Evolutionary conservation across 2,797 vertebrate species (phyloP), one percentile per base, ranked within the genome.

Genomic region (Acrocephalus scirpaceus): DNA sequence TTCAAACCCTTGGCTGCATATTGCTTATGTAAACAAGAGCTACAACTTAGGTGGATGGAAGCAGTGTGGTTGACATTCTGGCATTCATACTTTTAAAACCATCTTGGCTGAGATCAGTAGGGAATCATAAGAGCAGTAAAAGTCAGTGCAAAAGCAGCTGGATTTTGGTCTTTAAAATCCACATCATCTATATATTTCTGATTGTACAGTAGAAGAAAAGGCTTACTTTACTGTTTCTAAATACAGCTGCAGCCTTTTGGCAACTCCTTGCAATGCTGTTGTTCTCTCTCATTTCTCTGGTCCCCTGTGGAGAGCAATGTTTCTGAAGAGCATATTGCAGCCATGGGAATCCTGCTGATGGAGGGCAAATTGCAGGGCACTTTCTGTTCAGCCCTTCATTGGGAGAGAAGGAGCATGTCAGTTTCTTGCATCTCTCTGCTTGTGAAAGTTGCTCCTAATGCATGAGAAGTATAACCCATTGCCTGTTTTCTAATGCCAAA

Each of bases 171-270:
- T 91, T 87, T 89, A 60, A 94, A 94, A 86, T 94, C 60, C 83
- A 53, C 88, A 90, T 88, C 62, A 51, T 70, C 71, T 73, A 30
- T 86, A 2, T 88, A 90, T 83, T 91, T 94, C 70, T 95, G 86
- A 91, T 50, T 83, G 66, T 79, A 53, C 42, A 83, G 56, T 57
- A 83, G 58, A 58, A 77, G 86, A 91, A 94, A 86, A 89, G 74
- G 65, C 92, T 95, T 96, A 81, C 57, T 93, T 85, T 86, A 79
- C 82, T 90, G 19, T 91, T 95, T 90, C 91, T 95, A 91, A 91
- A 94, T 87, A 88, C 89, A 92, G 67, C 79, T 80, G 58, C 18
- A 61, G 61, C 50, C 83, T 88, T 86, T 90, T 96, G 93, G 92
- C 93, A 93, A 34, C 45, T 91, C 56, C 36, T 85, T 90, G 51